Evolutionary conservation across 2,797 vertebrate species (phyloP).

Genomic region (Ctenochaetus hawaiiensis): DNA sequence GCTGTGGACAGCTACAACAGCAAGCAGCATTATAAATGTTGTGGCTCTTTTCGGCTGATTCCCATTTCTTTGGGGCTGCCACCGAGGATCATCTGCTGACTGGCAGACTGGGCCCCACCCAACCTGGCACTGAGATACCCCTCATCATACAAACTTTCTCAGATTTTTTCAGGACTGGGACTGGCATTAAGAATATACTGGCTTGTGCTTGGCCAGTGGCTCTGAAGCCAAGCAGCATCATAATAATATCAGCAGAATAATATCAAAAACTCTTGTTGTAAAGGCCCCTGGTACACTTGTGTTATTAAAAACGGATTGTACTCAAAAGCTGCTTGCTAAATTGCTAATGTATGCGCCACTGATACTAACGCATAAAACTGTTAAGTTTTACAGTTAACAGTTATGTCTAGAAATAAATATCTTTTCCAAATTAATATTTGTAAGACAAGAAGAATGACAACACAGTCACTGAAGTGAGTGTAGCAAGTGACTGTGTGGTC

Average conservation of each 20-base stretch:
- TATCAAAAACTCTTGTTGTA: background rate
- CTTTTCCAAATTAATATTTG: background rate
- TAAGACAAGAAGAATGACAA: conserved; percentile 24
- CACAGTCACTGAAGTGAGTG: conserved; percentile 23
- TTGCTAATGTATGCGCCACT: background rate
- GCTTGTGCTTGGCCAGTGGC: too few species aligned
- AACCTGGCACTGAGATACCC: too few species aligned
- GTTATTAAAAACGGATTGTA: background rate
- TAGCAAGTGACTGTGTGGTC: conserved; percentile 11
- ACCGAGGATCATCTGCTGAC: too few species aligned
- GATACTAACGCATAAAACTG: background rate
- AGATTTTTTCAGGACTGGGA: too few species aligned
- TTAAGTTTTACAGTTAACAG: background rate
- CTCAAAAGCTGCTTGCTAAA: background rate
- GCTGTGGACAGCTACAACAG: background rate
- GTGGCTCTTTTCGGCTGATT: too few species aligned
- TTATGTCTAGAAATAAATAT: background rate
- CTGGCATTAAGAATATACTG: too few species aligned
- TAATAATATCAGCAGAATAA: background rate
- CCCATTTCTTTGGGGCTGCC: too few species aligned
- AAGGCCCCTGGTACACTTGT: background rate
- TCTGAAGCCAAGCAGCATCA: too few species aligned
- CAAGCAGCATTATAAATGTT: background rate
- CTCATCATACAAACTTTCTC: too few species aligned
- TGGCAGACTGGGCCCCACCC: too few species aligned